Percentiles rank a stretch among this genome's conserved stretches.
phyloP scores from a whole-genome alignment of 2,797 vertebrate genomes.

The Toxotes lorentzi region DNA sequence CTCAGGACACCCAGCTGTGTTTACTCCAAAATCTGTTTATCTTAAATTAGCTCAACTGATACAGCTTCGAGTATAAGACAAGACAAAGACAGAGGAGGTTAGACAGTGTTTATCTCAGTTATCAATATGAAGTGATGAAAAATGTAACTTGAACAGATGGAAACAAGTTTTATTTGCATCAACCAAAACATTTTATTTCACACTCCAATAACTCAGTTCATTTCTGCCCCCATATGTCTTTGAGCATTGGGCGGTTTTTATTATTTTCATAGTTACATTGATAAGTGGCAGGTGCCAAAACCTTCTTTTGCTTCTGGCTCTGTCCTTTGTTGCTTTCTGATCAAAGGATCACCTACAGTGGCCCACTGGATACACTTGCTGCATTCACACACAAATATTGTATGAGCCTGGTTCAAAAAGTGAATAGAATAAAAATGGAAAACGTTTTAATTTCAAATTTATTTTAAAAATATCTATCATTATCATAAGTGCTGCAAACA shows the following conservation, averaged over 20 bases:
- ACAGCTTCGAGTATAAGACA: not conserved
- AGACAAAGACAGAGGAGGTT: not conserved
- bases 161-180: not conserved
- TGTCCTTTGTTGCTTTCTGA: constrained; percentile 17
- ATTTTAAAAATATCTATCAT: no score
- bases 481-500: not conserved
- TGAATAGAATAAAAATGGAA: not conserved
- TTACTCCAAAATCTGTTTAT: not conserved
- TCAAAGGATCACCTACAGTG: constrained; percentile 7
- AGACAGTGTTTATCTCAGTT: not conserved
- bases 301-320: not conserved
- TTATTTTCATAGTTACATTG: not conserved
- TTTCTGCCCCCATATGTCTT: no score
- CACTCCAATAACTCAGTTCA: not conserved
- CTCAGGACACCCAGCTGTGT: not conserved
- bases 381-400: not conserved
- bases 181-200: not conserved
- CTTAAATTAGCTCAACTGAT: not conserved
- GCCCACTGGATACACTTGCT: not conserved
- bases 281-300: not conserved
- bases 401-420: not conserved
- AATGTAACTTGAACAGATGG: not conserved
- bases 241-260: not conserved
- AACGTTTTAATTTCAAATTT: not conserved
- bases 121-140: not conserved